Evolutionary conservation across 2,888 invertebrate species (phyloP), one percentile per base, ranked within the genome.

Genomic region (Cephonodes hylas): DNA sequence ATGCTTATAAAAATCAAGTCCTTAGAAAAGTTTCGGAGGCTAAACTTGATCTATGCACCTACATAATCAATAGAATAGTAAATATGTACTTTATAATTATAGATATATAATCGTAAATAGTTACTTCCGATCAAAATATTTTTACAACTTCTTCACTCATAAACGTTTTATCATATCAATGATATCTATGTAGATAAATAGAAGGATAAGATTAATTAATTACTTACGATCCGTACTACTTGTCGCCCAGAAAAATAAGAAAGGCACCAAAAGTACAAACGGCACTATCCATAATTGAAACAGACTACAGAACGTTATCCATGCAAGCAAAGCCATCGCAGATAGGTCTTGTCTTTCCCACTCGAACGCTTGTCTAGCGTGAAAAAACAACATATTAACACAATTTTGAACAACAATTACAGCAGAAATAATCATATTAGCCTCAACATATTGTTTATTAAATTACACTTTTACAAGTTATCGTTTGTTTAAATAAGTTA

Each of bases 311-410:
- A 90, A 86, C 0, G 83, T 53, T 31, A 90, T 66, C 91, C 90
- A 90, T 1, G 75, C 71, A 2, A 72, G 8, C 22, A 88, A 66
- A 8, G 75, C 70, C n/a, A 79, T 46, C 45, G 79, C 70, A 1
- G 84, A 81, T 38, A 83, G 63, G 60, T 91, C 88, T 46, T 69
- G 72, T 45, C 86, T 88, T 2, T 91, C 87, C 91, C 91, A 91
- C 63, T 91, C 91, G 42, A 91, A 85, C 1, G 88, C 67, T 42
- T 70, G 75, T 64, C 91, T 91, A 42, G 42, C 0, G 10, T 23
- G 34, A 56, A 13, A 15, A 31, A 38, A 4, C 18, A 18, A 18
- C 13, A 7, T 27, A 15, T 56, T 34, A 25, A 2, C n/a, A 44
- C 13, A 15, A 44, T 3, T 3, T 3, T 44, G 7, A 15, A 20